These are phyloP conservation scores for Xanthia togata DNA, from an alignment of 2,888 invertebrate species.

Conservation along the genomic window DNA sequence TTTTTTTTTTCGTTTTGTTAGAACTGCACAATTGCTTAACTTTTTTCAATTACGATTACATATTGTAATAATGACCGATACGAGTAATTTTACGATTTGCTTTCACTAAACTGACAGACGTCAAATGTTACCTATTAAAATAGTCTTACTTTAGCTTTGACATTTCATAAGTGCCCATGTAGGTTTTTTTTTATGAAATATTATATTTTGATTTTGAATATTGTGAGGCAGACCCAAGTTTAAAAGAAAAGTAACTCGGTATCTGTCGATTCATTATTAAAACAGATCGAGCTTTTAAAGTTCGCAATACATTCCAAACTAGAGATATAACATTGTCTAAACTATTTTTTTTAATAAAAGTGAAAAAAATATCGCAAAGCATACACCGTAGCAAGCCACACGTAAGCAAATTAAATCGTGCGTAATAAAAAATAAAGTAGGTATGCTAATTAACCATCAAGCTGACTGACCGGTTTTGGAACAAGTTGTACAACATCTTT, in stretches of 20 bases:
- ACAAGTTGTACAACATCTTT: constrained; percentile 57
- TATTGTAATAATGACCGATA: too few relatives aligned
- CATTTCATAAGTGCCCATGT: neutral
- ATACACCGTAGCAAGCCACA: neutral
- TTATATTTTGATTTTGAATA: neutral
- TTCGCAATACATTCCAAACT: neutral
- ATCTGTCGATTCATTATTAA: neutral
- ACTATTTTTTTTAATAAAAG: neutral
- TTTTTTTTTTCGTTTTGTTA: too few relatives aligned
- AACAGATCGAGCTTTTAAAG: neutral
- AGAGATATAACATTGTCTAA: neutral
- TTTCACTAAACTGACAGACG: too few relatives aligned
- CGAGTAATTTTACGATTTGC: too few relatives aligned
- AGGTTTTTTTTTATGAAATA: neutral
- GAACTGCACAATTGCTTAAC: too few relatives aligned
- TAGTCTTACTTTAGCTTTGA: too few relatives aligned
- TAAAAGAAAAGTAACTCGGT: neutral
- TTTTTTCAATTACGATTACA: too few relatives aligned
- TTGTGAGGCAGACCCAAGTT: neutral
- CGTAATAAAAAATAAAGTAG: constrained; percentile 32
- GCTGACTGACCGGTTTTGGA: constrained; percentile 42
- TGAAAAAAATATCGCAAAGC: neutral
- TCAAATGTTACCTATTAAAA: too few relatives aligned
- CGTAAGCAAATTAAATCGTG: constrained; percentile 12
- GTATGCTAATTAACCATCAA: constrained; percentile 36